Percentiles rank a stretch among this genome's conserved stretches.
phyloP scores from a whole-genome alignment of 2,888 invertebrate genomes.

The Bombylius discolor region DNA sequence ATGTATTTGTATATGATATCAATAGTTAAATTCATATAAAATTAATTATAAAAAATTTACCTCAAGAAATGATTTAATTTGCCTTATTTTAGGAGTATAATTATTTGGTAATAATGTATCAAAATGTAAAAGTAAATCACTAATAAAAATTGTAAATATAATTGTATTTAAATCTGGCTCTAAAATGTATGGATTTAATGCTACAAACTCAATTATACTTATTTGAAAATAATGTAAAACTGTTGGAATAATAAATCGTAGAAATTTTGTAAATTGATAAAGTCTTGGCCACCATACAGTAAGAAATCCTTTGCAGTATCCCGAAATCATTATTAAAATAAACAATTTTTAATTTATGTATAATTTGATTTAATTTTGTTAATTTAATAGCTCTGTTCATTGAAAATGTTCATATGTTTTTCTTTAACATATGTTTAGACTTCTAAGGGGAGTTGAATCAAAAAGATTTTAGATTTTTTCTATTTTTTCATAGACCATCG shows the following conservation, averaged over 20 bases:
- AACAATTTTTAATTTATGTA: too few relatives aligned
- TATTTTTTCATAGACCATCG: too few relatives aligned
- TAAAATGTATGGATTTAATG: not conserved
- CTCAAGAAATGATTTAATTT: not conserved
- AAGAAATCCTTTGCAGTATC: not conserved
- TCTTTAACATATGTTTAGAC: too few relatives aligned
- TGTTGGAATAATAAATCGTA: not conserved
- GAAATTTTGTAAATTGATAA: not conserved
- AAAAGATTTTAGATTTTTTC: too few relatives aligned
- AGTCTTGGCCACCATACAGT: not conserved
- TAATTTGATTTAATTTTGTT: too few relatives aligned
- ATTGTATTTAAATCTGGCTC: not conserved
- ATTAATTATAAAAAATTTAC: not conserved
- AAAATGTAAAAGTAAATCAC: not conserved
- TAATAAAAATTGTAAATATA: not conserved
- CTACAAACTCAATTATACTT: not conserved
- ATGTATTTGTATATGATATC: too few relatives aligned
- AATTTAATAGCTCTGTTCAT: too few relatives aligned
- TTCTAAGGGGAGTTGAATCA: too few relatives aligned
- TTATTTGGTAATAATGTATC: not conserved
- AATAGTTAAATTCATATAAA: too few relatives aligned
- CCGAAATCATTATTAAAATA: not conserved
- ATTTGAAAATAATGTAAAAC: not conserved
- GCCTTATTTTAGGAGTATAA: not conserved
- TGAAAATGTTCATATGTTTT: too few relatives aligned